Percentiles rank a stretch among this genome's conserved stretches.
phyloP scores from a whole-genome alignment of 2,888 invertebrate species.

The Brachyptera putata region DNA sequence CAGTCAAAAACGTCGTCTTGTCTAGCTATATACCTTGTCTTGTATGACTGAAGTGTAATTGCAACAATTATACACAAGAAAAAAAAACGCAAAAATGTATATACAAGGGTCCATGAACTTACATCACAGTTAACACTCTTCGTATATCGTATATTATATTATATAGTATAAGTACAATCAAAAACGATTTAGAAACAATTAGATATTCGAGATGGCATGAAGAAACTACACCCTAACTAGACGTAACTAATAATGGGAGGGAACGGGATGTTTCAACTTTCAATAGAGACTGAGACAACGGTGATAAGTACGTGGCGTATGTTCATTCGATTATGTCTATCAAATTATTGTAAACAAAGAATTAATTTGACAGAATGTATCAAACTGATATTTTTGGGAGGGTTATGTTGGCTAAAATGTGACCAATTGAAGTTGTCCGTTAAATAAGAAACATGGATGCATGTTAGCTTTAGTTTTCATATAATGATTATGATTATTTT shows the following conservation, averaged over 20 bases:
- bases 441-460: too few species aligned
- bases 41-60: too few species aligned
- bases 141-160: neutral
- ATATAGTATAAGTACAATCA: neutral
- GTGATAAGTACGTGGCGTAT: neutral
- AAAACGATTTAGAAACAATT: neutral
- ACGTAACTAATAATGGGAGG: conserved; percentile 1
- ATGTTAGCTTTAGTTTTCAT: too few species aligned
- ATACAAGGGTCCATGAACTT: conserved; percentile 11
- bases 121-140: neutral
- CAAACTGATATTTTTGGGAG: too few species aligned
- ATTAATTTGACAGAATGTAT: too few species aligned
- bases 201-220: neutral
- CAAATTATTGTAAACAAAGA: neutral
- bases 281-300: neutral
- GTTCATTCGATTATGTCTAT: neutral
- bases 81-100: too few species aligned
- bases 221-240: neutral
- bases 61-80: too few species aligned
- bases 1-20: too few species aligned
- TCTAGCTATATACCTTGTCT: too few species aligned
- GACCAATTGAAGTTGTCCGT: too few species aligned
- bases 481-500: too few species aligned
- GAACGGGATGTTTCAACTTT: neutral
- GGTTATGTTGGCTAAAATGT: too few species aligned